Conservation (phyloP, 2,888 invertebrate genomes). For the Ectobius pallidus region DNA sequence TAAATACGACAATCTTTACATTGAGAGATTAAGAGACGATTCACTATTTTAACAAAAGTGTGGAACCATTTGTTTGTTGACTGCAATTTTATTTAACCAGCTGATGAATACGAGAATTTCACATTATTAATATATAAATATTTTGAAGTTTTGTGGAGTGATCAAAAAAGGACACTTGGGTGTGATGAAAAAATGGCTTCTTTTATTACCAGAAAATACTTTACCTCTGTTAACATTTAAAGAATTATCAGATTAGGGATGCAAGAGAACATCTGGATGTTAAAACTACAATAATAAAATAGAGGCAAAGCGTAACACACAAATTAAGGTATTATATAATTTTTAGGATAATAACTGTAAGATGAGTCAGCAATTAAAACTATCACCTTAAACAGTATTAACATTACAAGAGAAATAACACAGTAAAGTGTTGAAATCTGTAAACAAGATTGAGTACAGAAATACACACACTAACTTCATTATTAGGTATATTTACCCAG, state of each 20-base stretch:
- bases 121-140: conserved; percentile 25
- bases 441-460: too few species aligned
- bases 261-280: not conserved
- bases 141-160: conserved; percentile 12
- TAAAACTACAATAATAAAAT: not conserved
- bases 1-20: conserved; percentile 26
- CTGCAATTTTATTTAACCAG: conserved; percentile 27
- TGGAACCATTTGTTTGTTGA: conserved; percentile 18
- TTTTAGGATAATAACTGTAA: too few species aligned
- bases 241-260: not conserved
- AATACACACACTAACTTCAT: too few species aligned
- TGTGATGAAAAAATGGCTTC: conserved; percentile 32
- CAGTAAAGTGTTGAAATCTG: too few species aligned
- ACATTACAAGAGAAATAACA: too few species aligned
- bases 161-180: conserved; percentile 42
- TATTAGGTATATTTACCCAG: too few species aligned
- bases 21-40: conserved; percentile 5
- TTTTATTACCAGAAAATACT: conserved; percentile 20
- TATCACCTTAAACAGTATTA: too few species aligned
- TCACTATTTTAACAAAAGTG: conserved; percentile 12
- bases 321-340: too few species aligned
- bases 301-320: not conserved
- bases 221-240: conserved; percentile 16
- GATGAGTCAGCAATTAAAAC: too few species aligned
- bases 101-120: not conserved